Percentiles rank a stretch among this genome's conserved stretches.
Evolutionary conservation across 2,888 invertebrate species (phyloP).

Genomic region (Torymus aiolomorphi): DNA sequence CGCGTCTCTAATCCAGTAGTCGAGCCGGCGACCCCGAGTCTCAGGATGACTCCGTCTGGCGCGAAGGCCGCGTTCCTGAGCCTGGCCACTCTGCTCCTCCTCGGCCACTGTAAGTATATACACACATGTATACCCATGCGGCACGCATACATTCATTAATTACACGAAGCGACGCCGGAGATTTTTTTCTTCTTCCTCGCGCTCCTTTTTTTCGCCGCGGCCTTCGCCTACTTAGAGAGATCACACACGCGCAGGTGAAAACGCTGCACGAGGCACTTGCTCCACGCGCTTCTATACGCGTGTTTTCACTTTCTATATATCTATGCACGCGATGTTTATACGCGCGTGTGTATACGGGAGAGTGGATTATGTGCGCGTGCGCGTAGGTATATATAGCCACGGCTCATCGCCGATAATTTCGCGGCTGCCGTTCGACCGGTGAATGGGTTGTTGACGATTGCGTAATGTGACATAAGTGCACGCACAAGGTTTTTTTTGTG

Average conservation of each 20-base stretch:
- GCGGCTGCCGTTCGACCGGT: too few species aligned
- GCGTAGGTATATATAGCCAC: too few species aligned
- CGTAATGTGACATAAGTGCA: too few species aligned
- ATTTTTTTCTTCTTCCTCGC: slow-evolving; percentile 25
- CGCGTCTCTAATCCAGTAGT: background rate
- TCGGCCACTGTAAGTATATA: slow-evolving; percentile 64
- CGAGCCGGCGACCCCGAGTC: background rate
- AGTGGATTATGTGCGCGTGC: too few species aligned
- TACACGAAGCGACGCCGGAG: background rate
- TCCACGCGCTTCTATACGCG: background rate
- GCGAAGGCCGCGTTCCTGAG: slow-evolving; percentile 61
- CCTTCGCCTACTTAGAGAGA: slow-evolving; percentile 63
- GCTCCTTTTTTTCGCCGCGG: slow-evolving; percentile 33
- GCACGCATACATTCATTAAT: background rate
- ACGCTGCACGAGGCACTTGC: background rate
- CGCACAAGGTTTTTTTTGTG: too few species aligned
- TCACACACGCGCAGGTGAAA: background rate
- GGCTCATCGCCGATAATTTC: slow-evolving; percentile 15
- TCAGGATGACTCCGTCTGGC: slow-evolving; percentile 57
- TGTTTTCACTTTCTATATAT: slow-evolving; percentile 39
- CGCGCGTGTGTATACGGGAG: too few species aligned
- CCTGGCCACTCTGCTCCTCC: slow-evolving; percentile 64
- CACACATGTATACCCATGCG: background rate
- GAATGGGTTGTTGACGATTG: too few species aligned
- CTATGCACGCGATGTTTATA: background rate